Percentiles rank a stretch among this genome's conserved stretches.
phyloP scores from a whole-genome alignment of 2,797 vertebrate species.

The Carcharodon carcharias region DNA sequence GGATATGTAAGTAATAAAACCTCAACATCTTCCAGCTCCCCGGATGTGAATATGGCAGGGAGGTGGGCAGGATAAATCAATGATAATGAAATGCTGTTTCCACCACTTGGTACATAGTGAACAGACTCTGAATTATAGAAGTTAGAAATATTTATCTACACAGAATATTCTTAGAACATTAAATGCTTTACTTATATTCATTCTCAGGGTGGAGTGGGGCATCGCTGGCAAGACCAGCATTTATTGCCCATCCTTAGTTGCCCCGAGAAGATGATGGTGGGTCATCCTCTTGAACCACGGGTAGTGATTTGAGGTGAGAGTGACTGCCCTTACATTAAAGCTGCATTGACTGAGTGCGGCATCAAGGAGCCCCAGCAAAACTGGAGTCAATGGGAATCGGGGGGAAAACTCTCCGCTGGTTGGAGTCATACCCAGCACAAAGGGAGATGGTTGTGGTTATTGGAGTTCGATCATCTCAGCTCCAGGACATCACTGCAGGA shows the following conservation, averaged over 20 bases:
- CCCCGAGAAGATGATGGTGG: no score
- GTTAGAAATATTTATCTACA: not conserved
- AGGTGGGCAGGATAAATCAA: not conserved
- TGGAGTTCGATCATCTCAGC: no score
- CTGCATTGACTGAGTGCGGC: no score
- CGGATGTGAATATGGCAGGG: not conserved
- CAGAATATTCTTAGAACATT: not conserved
- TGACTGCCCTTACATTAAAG: no score
- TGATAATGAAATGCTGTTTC: no score
- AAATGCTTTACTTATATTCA: not conserved
- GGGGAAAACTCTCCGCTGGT: no score
- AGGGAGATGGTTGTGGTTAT: no score
- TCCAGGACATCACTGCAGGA: no score
- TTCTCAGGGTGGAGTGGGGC: no score
- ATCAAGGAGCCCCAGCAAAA: no score
- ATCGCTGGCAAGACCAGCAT: not conserved
- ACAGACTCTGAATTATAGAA: not conserved
- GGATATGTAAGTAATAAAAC: constrained; percentile 47
- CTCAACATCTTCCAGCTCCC: not conserved
- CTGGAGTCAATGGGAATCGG: no score
- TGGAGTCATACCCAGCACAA: no score
- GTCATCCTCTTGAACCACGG: not conserved
- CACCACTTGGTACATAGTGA: not conserved
- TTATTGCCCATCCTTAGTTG: not conserved
- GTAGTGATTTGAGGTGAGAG: not conserved